A percentile compares a stretch with the other conserved stretches of the same genome.
These are phyloP conservation scores for Caenorhabditis elegans DNA, from an alignment of 1,140 invertebrate genomes.

Conservation along the genomic window WBcel235 BX284606.5:8003501-8004000, in stretches of 20 bases:
- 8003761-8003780: not conserved
- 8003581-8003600: slow-evolving; percentile 2
- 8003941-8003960: not conserved
- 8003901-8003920: slow-evolving; percentile 26
- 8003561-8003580: slow-evolving; percentile 28
- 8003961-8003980: not conserved
- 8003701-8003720: not conserved
- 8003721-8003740: slow-evolving; percentile 19
- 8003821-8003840: not conserved
- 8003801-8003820: slow-evolving; percentile 2
- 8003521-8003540: slow-evolving; percentile 27
- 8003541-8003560: slow-evolving; percentile 30
- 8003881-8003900: slow-evolving; percentile 12
- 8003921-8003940: slow-evolving; percentile 27
- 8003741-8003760: slow-evolving; percentile 4
- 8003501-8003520: slow-evolving; percentile 12
- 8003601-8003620: slow-evolving; percentile 1
- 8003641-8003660: not conserved
- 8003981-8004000: slow-evolving; percentile 24
- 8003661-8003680: slow-evolving; percentile 19
- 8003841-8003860: slow-evolving; percentile 29
- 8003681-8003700: not conserved
- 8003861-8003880: slow-evolving; percentile 21
- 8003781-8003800: slow-evolving; percentile 13
- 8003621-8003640: not conserved